Conservation (phyloP, 2,888 invertebrate genomes). For the Parnassius smintheus region DNA sequence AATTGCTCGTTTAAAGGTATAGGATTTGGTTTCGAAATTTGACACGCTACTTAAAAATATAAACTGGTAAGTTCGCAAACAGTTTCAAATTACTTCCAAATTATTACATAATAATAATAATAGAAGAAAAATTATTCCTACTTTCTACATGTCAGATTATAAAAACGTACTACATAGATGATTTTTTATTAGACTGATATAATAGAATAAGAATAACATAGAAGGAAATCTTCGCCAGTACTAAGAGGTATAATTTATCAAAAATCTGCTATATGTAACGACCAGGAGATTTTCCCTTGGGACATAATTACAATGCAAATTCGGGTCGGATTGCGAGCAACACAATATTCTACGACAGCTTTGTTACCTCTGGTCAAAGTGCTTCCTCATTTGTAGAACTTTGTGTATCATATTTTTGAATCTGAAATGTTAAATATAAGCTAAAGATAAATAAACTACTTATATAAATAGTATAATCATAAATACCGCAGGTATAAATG, state of each 20-base stretch:
- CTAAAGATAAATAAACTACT: not conserved
- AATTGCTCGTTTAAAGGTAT: too few relatives aligned
- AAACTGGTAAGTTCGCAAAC: too few relatives aligned
- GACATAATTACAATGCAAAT: not conserved
- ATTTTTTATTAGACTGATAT: not conserved
- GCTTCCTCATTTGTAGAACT: conserved; percentile 5
- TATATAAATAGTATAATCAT: not conserved
- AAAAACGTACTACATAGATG: too few relatives aligned
- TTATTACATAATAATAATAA: too few relatives aligned
- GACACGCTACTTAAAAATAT: too few relatives aligned
- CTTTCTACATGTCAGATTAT: too few relatives aligned
- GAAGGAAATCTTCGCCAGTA: not conserved
- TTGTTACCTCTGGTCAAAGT: conserved; percentile 4
- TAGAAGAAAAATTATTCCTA: too few relatives aligned
- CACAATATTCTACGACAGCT: not conserved
- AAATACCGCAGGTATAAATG: conserved; percentile 1
- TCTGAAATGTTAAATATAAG: conserved; percentile 5
- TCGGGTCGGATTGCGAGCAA: not conserved
- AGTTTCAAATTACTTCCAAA: too few relatives aligned
- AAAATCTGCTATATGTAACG: not conserved
- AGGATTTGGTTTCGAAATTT: too few relatives aligned
- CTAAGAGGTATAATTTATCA: not conserved
- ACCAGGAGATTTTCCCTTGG: not conserved
- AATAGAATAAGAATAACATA: not conserved
- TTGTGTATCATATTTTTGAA: conserved; percentile 5